phyloP scores from a whole-genome alignment of 1,140 invertebrate genomes.

The Tetramorium simillimum region DNA sequence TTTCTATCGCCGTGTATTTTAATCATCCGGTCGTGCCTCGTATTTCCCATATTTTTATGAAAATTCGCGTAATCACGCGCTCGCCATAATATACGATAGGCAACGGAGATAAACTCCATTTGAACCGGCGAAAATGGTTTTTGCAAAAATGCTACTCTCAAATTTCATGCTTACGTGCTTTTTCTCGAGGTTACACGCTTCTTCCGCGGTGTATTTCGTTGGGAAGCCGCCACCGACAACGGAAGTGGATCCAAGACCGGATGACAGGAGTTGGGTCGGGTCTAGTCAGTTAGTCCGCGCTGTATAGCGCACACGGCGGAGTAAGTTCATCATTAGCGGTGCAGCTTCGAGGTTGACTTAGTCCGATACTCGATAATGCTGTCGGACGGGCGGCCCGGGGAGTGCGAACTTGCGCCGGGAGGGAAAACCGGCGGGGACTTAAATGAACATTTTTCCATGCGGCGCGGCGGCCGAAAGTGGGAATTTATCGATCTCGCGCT shows the following conservation, averaged over 20 bases:
- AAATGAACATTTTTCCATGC: constrained; percentile 52
- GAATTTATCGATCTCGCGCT: constrained; percentile 46
- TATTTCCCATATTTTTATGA: neutral
- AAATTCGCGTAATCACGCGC: neutral
- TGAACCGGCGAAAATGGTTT: neutral
- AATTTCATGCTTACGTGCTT: neutral
- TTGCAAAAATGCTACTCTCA: neutral
- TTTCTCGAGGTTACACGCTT: neutral
- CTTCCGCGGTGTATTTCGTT: neutral
- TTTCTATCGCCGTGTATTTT: neutral
- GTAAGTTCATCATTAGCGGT: constrained; percentile 51
- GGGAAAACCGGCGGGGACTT: constrained; percentile 7
- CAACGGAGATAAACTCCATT: neutral
- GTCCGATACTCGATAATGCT: constrained; percentile 51
- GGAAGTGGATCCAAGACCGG: constrained; percentile 16
- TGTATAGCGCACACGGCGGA: neutral
- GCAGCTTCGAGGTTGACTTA: constrained; percentile 46
- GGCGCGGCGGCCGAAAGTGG: constrained; percentile 5
- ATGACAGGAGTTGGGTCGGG: constrained; percentile 28
- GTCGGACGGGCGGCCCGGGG: neutral
- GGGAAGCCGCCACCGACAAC: neutral
- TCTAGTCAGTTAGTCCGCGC: constrained; percentile 19
- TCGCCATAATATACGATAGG: neutral
- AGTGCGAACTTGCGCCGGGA: constrained; percentile 6
- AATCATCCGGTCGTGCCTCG: neutral